These are phyloP conservation scores for Acanthornis magna DNA, from an alignment of 2,797 vertebrate species.

Conservation along the genomic window DNA sequence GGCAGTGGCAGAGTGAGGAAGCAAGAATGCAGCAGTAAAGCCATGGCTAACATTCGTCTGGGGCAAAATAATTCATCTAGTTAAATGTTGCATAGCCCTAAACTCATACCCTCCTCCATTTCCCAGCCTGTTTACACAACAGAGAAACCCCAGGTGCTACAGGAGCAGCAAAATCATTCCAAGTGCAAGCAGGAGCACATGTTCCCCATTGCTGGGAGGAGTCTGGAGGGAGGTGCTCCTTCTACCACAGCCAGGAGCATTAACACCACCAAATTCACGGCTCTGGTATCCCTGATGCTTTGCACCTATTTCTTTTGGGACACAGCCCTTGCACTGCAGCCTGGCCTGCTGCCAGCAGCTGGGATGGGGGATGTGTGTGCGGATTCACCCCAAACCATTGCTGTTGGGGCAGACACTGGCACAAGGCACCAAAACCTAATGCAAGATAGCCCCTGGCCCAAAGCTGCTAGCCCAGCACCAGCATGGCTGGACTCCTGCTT, in stretches of 20 bases:
- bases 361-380: accelerated
- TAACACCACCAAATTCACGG: background rate
- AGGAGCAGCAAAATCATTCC: background rate
- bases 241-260: background rate
- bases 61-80: background rate
- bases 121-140: background rate
- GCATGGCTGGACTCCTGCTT: accelerated
- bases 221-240: background rate
- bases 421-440: background rate
- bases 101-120: background rate
- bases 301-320: background rate
- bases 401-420: background rate
- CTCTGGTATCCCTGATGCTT: background rate
- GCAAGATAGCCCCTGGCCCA: background rate
- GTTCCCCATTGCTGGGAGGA: background rate
- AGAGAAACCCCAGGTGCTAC: background rate
- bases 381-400: background rate
- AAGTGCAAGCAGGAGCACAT: background rate
- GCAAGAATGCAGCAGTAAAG: background rate
- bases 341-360: background rate
- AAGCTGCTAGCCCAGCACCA: background rate
- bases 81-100: background rate
- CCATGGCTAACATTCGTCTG: background rate
- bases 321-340: background rate
- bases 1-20: background rate